These are phyloP conservation scores for Alectoris magna DNA, from an alignment of 2,797 vertebrate species.

Conservation along the genomic window DNA sequence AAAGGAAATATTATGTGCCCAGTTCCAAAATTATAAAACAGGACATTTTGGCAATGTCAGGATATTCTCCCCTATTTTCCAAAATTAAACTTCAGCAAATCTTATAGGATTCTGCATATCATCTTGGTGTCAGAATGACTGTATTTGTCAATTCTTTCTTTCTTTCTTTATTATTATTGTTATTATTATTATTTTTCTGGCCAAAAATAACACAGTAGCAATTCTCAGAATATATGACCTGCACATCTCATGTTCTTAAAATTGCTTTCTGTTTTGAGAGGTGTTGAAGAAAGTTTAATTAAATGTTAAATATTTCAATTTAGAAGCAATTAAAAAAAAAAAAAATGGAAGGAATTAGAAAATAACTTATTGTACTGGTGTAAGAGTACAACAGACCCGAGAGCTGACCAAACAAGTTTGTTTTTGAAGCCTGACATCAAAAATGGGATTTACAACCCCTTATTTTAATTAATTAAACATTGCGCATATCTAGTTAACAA, in stretches of 20 bases:
- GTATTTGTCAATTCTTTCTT: neutral
- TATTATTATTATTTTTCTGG: neutral
- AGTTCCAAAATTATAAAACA: constrained; percentile 41
- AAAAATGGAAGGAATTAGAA: neutral
- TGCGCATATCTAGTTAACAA: neutral
- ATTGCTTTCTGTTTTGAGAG: neutral
- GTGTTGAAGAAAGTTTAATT: neutral
- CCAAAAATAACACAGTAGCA: neutral
- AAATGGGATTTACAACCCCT: neutral
- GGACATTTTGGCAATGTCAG: constrained; percentile 21
- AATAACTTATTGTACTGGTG: neutral
- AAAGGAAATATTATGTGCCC: constrained; percentile 5
- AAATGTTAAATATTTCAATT: neutral
- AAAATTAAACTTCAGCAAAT: constrained; percentile 33
- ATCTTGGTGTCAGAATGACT: constrained; percentile 27
- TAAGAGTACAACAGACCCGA: neutral
- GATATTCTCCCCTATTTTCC: neutral
- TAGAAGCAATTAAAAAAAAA: neutral
- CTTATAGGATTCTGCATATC: neutral
- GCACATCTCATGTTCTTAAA: neutral
- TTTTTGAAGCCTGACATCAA: neutral
- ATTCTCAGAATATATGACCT: neutral
- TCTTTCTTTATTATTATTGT: neutral
- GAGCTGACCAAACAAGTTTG: neutral
- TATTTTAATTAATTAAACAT: neutral